phyloP scores from a whole-genome alignment of 2,113 vertebrate species.

The Syrmaticus mikado region DNA sequence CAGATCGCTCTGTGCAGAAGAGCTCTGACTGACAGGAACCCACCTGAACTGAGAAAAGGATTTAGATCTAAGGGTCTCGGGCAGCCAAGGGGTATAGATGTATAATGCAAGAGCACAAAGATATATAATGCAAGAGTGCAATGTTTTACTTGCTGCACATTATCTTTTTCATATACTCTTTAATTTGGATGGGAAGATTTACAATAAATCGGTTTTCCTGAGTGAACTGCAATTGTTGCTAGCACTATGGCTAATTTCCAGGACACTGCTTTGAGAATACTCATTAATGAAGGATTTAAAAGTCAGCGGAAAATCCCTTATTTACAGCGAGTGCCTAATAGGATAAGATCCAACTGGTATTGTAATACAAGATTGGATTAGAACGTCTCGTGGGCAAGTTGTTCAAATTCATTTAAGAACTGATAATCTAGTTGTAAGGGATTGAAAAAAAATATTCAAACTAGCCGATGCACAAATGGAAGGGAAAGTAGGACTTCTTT shows the following conservation, averaged over 20 bases:
- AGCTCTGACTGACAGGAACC: background rate
- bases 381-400: conserved; percentile 28
- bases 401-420: conserved; percentile 45
- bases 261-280: conserved; percentile 53
- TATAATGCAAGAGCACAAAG: background rate
- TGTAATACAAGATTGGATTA: conserved; percentile 39
- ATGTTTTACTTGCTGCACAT: background rate
- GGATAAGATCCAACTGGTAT: conserved; percentile 64
- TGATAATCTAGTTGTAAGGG: background rate
- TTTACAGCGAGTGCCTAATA: conserved; percentile 55
- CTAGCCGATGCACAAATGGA: background rate
- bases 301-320: conserved; percentile 57
- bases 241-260: conserved; percentile 59
- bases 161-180: conserved; percentile 27
- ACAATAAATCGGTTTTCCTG: conserved; percentile 23
- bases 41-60: background rate
- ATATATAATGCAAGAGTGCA: background rate
- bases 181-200: conserved; percentile 44
- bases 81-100: background rate
- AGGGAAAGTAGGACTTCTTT: background rate
- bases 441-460: background rate
- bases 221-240: conserved; percentile 51
- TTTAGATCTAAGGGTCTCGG: background rate
- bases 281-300: conserved; percentile 70
- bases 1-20: background rate